Evolutionary conservation across 2,888 invertebrate species (phyloP).

Genomic region (Orchestes rusci): DNA sequence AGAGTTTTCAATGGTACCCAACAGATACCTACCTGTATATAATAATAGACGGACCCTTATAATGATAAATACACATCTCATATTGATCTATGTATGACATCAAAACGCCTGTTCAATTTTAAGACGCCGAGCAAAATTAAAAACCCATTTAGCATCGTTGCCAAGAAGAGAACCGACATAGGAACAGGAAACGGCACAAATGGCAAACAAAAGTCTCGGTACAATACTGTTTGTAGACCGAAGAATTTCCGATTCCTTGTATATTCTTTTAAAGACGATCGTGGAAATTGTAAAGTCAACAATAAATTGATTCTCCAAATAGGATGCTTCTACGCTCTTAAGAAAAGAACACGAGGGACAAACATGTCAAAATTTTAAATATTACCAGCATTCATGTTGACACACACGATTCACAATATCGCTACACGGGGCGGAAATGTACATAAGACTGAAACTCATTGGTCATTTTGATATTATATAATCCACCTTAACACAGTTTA

Average conservation of each 20-base stretch:
- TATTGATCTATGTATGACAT: too few species aligned
- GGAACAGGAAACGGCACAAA: slow-evolving; percentile 21
- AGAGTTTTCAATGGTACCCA: too few species aligned
- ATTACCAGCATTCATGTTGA: slow-evolving; percentile 17
- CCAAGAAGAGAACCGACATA: slow-evolving; percentile 2
- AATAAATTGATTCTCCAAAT: slow-evolving; percentile 32
- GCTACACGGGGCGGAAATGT: slow-evolving; percentile 20
- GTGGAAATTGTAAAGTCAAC: slow-evolving; percentile 36
- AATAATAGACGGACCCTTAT: too few species aligned
- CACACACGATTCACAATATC: slow-evolving; percentile 12
- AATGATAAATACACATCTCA: too few species aligned
- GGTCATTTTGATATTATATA: too few species aligned
- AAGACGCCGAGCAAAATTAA: too few species aligned
- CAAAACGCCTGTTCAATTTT: too few species aligned
- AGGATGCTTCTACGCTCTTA: slow-evolving; percentile 33
- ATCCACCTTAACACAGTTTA: too few species aligned
- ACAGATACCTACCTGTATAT: too few species aligned
- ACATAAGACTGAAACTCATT: too few species aligned
- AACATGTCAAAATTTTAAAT: slow-evolving; percentile 29
- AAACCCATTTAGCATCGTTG: not conserved
- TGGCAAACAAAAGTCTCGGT: slow-evolving; percentile 14
- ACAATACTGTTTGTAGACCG: slow-evolving; percentile 21
- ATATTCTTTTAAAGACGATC: slow-evolving; percentile 28
- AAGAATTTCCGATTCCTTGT: slow-evolving; percentile 23
- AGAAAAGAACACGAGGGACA: slow-evolving; percentile 34